These are phyloP conservation scores for Hylaeus anthracinus DNA, from an alignment of 1,140 invertebrate species.

Conservation along the genomic window DNA sequence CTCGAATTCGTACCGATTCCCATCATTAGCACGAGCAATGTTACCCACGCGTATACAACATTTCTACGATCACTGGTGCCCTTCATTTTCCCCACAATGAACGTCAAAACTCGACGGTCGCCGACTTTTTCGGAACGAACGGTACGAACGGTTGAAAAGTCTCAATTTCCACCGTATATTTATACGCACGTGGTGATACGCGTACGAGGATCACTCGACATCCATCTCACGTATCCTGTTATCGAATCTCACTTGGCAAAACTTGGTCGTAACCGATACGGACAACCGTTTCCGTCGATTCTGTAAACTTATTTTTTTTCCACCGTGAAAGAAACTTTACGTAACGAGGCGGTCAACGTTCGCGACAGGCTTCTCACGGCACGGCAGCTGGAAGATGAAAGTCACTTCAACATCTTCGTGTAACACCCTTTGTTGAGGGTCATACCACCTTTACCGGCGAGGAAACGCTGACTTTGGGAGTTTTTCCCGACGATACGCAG, in stretches of 20 bases:
- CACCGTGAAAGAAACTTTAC: background rate
- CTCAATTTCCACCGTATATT: background rate
- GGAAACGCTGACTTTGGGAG: too few relatives aligned
- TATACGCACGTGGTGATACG: background rate
- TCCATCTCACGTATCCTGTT: background rate
- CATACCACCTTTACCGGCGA: too few relatives aligned
- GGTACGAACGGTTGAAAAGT: background rate
- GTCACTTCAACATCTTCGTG: background rate
- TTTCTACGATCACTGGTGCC: background rate
- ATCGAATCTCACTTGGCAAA: conserved; percentile 24
- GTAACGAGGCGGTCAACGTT: background rate
- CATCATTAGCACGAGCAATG: background rate
- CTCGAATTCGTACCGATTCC: background rate
- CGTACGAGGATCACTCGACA: background rate
- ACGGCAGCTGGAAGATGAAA: background rate
- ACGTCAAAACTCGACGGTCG: background rate
- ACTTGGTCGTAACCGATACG: conserved; percentile 17
- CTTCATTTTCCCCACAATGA: background rate
- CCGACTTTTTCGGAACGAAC: background rate
- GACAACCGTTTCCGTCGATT: conserved; percentile 8
- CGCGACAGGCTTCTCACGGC: background rate
- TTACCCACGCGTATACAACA: background rate
- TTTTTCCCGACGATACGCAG: too few relatives aligned
- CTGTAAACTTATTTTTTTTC: background rate
- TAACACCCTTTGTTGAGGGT: too few relatives aligned